Evolutionary conservation across 1,140 invertebrate species (phyloP), one percentile per base, ranked within the genome.

Genomic region (Aphis gossypii): DNA sequence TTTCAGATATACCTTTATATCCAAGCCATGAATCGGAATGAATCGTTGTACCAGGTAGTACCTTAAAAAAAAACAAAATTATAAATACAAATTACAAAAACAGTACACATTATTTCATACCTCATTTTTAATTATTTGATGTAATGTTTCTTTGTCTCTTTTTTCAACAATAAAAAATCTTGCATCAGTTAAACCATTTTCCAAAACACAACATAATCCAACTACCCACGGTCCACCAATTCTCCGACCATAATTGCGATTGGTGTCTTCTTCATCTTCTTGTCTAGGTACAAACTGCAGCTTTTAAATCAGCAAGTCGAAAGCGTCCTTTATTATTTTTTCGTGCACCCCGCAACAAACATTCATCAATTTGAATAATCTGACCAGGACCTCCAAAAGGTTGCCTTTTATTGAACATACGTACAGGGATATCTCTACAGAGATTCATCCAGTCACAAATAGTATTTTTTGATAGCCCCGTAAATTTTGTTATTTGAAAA

Each of bases 121-220:
- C 44, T 46, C 7, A 46, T 46, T 46, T 46, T 46, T 9, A 46
- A 46, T 46, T 46, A 89, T 89, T 89, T 1, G 23, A 54, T 48
- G 30, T 89, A 89, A 54, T n/a, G 87, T 89, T 89, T 89, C 87
- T 46, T 54, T n/a, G 38, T 48, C 46, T 38, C 46, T 89, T 56
- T 56, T 48, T 51, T 46, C 41, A 51, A n/a, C 87, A 89, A 89
- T 8, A 56, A 89, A 89, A 38, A 51, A 89, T 89, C 87, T 48
- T 56, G 87, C 87, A 48, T 51, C 87, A 48, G 23, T 51, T 48
- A 89, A 48, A 56, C 46, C 87, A 51, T 89, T 56, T 51, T 48
- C 46, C 51, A 35, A 51, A 48, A 51, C 21, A n/a, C 51, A n/a
- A 51, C 87, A 51, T 51, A 48, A 44, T 44, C 2, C 38, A n/a